Percentiles rank a stretch among this genome's conserved stretches.
These are phyloP conservation scores for Percopsis transmontana DNA, from an alignment of 2,113 vertebrate species.

Conservation along the genomic window DNA sequence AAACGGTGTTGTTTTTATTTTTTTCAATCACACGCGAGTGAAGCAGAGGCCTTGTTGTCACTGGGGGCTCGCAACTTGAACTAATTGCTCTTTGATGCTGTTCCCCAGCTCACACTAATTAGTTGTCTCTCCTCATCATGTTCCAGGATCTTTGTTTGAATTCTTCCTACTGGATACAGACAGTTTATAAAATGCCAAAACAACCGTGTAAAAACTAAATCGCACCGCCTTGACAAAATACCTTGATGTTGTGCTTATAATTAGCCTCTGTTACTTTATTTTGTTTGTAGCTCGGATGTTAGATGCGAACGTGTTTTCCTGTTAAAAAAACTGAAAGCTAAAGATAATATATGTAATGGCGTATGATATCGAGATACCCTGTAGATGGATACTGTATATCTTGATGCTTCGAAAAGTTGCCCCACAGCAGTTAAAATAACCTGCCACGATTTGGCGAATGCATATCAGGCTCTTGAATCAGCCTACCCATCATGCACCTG, in stretches of 20 bases:
- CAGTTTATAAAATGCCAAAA: slow-evolving; percentile 43
- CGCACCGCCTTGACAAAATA: background rate
- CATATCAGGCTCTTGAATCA: slow-evolving; percentile 27
- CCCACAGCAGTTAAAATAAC: background rate
- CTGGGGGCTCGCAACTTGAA: slow-evolving; percentile 62
- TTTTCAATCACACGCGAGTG: slow-evolving; percentile 39
- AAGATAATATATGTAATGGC: no score
- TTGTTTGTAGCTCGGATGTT: background rate
- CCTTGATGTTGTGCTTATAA: slow-evolving; percentile 10
- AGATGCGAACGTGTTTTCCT: background rate
- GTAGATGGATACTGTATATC: background rate
- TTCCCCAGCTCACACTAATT: slow-evolving; percentile 68
- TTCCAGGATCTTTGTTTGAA: slow-evolving; percentile 43
- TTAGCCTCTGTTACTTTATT: no score
- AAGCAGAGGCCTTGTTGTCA: slow-evolving; percentile 41
- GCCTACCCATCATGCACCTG: slow-evolving; percentile 7
- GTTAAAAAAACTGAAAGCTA: no score
- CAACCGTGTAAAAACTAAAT: slow-evolving; percentile 12
- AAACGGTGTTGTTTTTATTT: slow-evolving; percentile 27
- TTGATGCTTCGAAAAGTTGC: background rate
- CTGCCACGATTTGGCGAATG: background rate
- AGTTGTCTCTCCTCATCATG: slow-evolving; percentile 45
- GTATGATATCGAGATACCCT: no score
- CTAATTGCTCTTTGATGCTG: slow-evolving; percentile 69
- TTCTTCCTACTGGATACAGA: slow-evolving; percentile 38